phyloP scores from a whole-genome alignment of 2,888 invertebrate species.

The Dryocosmus kuriphilus region DNA sequence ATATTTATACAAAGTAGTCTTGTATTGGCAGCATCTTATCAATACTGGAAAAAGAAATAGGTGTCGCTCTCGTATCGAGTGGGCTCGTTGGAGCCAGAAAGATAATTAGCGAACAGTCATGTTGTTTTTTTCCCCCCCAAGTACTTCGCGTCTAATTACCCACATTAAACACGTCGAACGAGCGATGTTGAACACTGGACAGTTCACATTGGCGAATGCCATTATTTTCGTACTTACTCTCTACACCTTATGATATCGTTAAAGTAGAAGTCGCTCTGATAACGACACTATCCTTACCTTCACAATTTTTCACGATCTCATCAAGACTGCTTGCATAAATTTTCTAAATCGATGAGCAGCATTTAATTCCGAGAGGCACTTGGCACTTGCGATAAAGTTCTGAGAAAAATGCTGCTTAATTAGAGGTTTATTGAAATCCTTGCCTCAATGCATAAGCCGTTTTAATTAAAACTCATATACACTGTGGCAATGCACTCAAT shows the following conservation, averaged over 20 bases:
- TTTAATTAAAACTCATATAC: constrained; percentile 1
- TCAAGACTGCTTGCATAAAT: background rate
- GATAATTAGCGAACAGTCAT: constrained; percentile 69
- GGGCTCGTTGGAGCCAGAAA: constrained; percentile 53
- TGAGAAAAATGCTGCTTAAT: constrained; percentile 25
- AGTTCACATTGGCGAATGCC: constrained; percentile 12
- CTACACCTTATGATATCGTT: constrained; percentile 23
- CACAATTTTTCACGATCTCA: background rate
- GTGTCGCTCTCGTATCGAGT: constrained; percentile 1
- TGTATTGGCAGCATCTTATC: background rate
- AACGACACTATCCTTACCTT: background rate
- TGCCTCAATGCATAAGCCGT: background rate
- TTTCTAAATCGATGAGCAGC: constrained; percentile 15
- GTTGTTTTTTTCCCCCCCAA: constrained; percentile 57
- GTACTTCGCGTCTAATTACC: constrained; percentile 58
- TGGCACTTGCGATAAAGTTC: background rate
- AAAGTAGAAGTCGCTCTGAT: background rate
- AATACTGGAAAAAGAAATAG: constrained; percentile 47
- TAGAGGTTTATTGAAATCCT: constrained; percentile 11
- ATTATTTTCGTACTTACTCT: constrained; percentile 7
- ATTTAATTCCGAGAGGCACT: constrained; percentile 1
- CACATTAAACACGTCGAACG: constrained; percentile 54
- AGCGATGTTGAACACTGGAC: constrained; percentile 44
- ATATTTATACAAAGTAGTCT: background rate
- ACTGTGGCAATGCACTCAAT: background rate